Base-by-base conservation (phyloP, 2,888 invertebrate species). In the Lycocerus yunnanus region DNA sequence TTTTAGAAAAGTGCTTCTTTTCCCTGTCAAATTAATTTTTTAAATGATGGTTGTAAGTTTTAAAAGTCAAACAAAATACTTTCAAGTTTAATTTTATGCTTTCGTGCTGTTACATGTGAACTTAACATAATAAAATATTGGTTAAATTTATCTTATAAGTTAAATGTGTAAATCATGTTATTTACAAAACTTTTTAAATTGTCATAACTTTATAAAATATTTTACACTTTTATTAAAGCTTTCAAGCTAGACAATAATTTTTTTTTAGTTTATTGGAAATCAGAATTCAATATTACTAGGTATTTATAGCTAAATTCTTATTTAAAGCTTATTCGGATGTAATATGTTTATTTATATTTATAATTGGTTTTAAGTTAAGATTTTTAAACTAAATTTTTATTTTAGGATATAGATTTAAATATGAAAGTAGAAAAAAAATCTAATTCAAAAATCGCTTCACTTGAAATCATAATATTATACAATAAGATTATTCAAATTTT, bases 51-150 rank as follows among this genome's bases (percentile, higher is more conserved):
- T 43, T 63, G 20, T 63, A 63, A 63, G 20, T 63, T 63, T 63
- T 63, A 18, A 63, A 63, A 20, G 20, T 63, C 61, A 63, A 63
- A 63, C 61, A 63, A 63, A 63, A 63, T 63, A 63, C 61, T 63
- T 63, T 63, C 15, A 20, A 18, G 61, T 63, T 18, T 63, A 18
- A 63, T 63, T 63, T 63, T 63, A 63, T 63, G 16, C 20, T 63
- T 63, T 16, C 16, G 15, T 63, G 43, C 20, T 63, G 61, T 63
- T 63, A 63, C 16, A 18, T 63, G 15, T 63, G 43, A 43, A 43
- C 43, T 43, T 43, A 43, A 43, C 43, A 43, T 43, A 43, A 43
- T 43, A 43, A 43, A 43, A 43, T 43, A 43, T 43, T 43, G 43
- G 43, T 3, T n/a, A 43, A n/a, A 43, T 43, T 43, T 43, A 43